Evolutionary conservation across 2,113 vertebrate genomes (phyloP).

Genomic region (Pterocles orientalis): DNA sequence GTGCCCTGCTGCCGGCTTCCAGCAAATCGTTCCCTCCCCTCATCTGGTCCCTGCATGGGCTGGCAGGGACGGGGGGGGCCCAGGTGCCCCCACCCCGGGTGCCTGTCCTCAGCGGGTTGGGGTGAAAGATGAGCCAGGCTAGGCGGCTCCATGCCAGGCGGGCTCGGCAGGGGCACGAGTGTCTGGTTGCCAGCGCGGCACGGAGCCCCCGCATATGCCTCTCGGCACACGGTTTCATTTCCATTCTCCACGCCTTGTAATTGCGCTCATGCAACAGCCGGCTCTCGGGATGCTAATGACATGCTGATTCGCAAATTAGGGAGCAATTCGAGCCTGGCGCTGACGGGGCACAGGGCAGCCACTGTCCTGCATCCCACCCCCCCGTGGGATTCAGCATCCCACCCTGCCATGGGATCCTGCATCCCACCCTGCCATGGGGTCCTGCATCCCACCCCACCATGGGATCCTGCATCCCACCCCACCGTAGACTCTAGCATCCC

Average conservation of each 20-base stretch:
- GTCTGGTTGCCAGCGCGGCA: not conserved
- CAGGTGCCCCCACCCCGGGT: not conserved
- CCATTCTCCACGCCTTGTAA: slow-evolving; percentile 54
- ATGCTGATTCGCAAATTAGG: slow-evolving; percentile 44
- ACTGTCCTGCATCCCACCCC: not conserved
- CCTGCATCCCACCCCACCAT: not conserved
- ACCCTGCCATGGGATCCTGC: not conserved
- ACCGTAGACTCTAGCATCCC: not conserved
- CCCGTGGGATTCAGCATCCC: too few species aligned
- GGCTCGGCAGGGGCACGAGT: not conserved
- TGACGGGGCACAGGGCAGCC: not conserved
- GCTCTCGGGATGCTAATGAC: slow-evolving; percentile 53
- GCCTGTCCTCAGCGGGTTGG: fast-evolving
- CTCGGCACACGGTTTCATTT: slow-evolving; percentile 46
- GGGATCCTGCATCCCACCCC: not conserved
- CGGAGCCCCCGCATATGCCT: slow-evolving; percentile 3
- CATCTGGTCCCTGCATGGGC: not conserved
- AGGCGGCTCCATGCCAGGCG: not conserved
- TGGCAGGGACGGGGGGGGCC: not conserved
- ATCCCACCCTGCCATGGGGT: not conserved
- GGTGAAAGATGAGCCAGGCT: slow-evolving; percentile 44
- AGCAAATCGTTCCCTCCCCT: not conserved
- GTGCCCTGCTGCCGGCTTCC: not conserved
- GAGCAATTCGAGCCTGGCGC: slow-evolving; percentile 1
- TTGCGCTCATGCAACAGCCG: slow-evolving; percentile 43